phyloP scores from a whole-genome alignment of 92 coral and sea anemone genomes.

The Zoanthus solanderi region DNA sequence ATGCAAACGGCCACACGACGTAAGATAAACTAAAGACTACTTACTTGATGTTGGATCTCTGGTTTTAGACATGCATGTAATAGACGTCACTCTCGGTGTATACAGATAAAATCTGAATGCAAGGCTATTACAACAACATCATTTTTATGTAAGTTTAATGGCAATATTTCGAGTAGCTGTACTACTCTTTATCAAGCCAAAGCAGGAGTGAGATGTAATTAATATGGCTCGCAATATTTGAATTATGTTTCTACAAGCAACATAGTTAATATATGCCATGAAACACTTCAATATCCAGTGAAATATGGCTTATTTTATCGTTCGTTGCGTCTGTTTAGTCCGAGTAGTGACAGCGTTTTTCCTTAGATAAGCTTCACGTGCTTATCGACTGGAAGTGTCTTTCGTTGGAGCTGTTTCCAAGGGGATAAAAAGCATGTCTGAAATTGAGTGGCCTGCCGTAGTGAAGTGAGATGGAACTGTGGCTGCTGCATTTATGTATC shows the following conservation, averaged over 20 bases:
- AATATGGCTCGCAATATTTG: not conserved
- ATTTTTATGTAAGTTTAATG: too few species aligned
- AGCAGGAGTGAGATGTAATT: too few species aligned
- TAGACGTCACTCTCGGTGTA: too few species aligned
- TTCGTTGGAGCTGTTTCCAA: not conserved
- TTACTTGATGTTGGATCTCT: too few species aligned
- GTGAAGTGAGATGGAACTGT: not conserved
- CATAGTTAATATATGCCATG: not conserved
- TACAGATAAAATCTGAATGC: too few species aligned
- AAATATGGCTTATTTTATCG: not conserved
- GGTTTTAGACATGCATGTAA: too few species aligned
- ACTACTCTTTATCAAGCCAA: too few species aligned
- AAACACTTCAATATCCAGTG: not conserved
- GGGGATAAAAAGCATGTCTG: constrained; percentile 5
- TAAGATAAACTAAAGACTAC: too few species aligned
- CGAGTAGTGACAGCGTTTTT: not conserved
- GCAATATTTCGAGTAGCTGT: too few species aligned
- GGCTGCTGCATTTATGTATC: not conserved
- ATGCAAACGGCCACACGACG: too few species aligned
- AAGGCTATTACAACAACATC: too few species aligned
- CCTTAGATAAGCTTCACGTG: not conserved
- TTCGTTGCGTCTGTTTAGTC: not conserved
- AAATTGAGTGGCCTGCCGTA: not conserved
- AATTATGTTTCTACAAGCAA: not conserved
- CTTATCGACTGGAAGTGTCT: not conserved